Evolutionary conservation across 2,113 vertebrate species (phyloP), one percentile per base, ranked within the genome.

Genomic region (Trematocara variabile): DNA sequence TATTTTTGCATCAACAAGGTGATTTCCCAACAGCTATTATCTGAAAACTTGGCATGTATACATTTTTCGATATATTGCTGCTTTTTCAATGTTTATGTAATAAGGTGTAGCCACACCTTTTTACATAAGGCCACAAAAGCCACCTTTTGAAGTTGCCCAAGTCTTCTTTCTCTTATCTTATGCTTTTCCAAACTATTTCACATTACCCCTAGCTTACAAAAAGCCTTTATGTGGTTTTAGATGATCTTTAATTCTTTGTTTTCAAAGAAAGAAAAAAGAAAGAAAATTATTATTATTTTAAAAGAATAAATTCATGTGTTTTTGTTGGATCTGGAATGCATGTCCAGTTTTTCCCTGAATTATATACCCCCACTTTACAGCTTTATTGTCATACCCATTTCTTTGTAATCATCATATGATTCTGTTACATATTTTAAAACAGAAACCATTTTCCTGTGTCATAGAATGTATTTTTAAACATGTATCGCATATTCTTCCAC

Each of bases 201-300:
- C 41, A 5, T 75, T 11, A n/a, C 44, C 41, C 25, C 3, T 7
- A 30, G 41, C 41, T 75, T 30, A 75, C 14, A 75, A 0, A 48
- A 10, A 18, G 0, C 5, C 14, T 30, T 48, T n/a, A 48, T 30
- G 5, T 28, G 8, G 13, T 16, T 18, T 73, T 28, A 73, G 13
- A 46, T 0, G 0, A 18, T 48, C 13, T 48, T 18, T 18, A 1
- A 73, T 73, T 73, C 14, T 5, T 75, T 75, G 8, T 37, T 63
- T 37, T 63, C 2, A 63, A 63, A 37, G 18, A 20, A 12, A 63
- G 9, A n/a, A 63, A 63, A 12, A 63, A 63, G 13, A 56, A 56
- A 7, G 30, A 63, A 34, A 63, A 7, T 1, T 37, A 37, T 37
- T 63, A 63, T 63, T 20, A 63, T 37, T 37, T 37, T 12, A 20